phyloP scores from a whole-genome alignment of 2,797 vertebrate genomes.

The Cryptoprocta ferox region DNA sequence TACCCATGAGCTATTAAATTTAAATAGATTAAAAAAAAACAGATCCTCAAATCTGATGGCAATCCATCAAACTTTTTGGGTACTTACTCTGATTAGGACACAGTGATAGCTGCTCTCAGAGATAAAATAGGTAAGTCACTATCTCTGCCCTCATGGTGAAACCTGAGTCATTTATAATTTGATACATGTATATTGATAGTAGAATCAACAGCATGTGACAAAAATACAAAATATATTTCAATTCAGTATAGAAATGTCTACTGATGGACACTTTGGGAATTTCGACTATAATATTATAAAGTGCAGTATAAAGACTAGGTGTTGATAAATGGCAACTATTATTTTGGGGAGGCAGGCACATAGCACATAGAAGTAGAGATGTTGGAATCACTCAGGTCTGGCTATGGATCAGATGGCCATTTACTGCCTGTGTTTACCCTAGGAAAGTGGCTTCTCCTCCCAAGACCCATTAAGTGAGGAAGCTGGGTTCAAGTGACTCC shows the following conservation, averaged over 20 bases:
- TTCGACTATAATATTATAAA: not conserved
- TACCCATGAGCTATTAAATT: not conserved
- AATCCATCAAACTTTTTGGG: not conserved
- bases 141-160: not conserved
- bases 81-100: not conserved
- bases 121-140: not conserved
- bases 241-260: not conserved
- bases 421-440: not conserved
- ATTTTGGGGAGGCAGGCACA: not conserved
- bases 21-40: not conserved
- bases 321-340: not conserved
- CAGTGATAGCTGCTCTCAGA: not conserved
- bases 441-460: not conserved
- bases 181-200: not conserved
- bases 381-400: not conserved
- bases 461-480: not conserved
- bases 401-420: not conserved
- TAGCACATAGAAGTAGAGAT: not conserved
- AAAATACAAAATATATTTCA: slow-evolving; percentile 43
- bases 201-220: not conserved
- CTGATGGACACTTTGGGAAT: not conserved
- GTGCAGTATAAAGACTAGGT: not conserved
- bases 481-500: not conserved
- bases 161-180: not conserved
- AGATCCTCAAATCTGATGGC: not conserved